Percentiles rank a stretch among this genome's conserved stretches.
Evolutionary conservation across 2,113 vertebrate genomes (phyloP).

Genomic region (Petroica traversi): DNA sequence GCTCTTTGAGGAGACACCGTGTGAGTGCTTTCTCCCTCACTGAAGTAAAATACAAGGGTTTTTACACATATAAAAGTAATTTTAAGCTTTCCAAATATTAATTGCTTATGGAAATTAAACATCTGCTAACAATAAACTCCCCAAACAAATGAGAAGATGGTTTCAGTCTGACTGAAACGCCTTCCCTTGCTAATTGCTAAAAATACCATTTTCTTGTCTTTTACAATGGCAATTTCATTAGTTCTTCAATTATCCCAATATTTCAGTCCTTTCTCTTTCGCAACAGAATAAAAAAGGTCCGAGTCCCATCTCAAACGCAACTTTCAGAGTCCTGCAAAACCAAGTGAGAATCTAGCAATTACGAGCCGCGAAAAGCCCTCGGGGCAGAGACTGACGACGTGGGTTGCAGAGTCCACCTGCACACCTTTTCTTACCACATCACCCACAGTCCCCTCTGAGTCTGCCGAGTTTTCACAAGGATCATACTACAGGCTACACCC

Average conservation of each 20-base stretch:
- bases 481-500: not conserved
- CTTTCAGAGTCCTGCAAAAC: not conserved
- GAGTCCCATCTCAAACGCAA: not conserved
- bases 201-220: not conserved
- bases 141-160: not conserved
- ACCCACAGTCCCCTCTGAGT: not conserved
- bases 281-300: not conserved
- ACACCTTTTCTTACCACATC: not conserved
- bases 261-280: not conserved
- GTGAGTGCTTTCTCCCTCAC: not conserved
- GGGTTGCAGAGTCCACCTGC: not conserved
- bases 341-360: not conserved
- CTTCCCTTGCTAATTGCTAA: slow-evolving; percentile 3
- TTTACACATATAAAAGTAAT: not conserved
- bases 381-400: not conserved
- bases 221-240: not conserved
- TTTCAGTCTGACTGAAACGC: slow-evolving; percentile 8
- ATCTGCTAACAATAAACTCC: slow-evolving; percentile 33
- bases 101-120: not conserved
- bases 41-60: not conserved
- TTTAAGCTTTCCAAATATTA: slow-evolving; percentile 35
- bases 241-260: not conserved
- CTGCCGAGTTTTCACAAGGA: not conserved
- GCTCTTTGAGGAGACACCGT: not conserved
- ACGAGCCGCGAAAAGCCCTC: not conserved